Evolutionary conservation across 1,140 invertebrate species (phyloP).

Genomic region (Olivierus martensii): DNA sequence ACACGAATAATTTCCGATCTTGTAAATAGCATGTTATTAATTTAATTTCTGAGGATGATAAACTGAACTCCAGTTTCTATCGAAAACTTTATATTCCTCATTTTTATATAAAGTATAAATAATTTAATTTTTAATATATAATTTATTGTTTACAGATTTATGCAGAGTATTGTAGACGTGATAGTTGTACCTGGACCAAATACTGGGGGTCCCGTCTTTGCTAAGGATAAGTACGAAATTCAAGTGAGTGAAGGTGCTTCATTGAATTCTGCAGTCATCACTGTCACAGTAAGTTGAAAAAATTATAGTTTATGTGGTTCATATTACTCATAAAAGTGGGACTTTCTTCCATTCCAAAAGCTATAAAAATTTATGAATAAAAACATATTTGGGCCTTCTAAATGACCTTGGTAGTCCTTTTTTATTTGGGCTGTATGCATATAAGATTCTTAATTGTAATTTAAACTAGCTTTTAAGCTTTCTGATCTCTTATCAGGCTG

Average conservation of each 20-base stretch:
- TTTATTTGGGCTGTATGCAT: too few species aligned
- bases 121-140: not conserved
- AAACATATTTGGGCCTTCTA: too few species aligned
- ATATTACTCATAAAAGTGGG: not conserved
- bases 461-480: not conserved
- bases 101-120: too few species aligned
- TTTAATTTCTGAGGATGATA: not conserved
- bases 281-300: constrained; percentile 38
- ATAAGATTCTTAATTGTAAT: not conserved
- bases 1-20: too few species aligned
- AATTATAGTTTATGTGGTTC: not conserved
- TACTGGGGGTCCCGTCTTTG: constrained; percentile 63
- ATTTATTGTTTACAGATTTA: constrained; percentile 21
- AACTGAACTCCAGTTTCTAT: not conserved
- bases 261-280: constrained; percentile 65
- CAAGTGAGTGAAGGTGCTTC: constrained; percentile 74
- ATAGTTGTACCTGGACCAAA: constrained; percentile 68
- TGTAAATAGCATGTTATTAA: too few species aligned
- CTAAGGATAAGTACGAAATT: constrained; percentile 61
- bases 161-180: constrained; percentile 69
- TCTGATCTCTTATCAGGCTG: constrained; percentile 39
- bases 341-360: not conserved
- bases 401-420: too few species aligned
- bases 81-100: too few species aligned
- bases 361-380: too few species aligned